Conservation (phyloP, 2,113 vertebrate species). For the Mystacornis crossleyi region DNA sequence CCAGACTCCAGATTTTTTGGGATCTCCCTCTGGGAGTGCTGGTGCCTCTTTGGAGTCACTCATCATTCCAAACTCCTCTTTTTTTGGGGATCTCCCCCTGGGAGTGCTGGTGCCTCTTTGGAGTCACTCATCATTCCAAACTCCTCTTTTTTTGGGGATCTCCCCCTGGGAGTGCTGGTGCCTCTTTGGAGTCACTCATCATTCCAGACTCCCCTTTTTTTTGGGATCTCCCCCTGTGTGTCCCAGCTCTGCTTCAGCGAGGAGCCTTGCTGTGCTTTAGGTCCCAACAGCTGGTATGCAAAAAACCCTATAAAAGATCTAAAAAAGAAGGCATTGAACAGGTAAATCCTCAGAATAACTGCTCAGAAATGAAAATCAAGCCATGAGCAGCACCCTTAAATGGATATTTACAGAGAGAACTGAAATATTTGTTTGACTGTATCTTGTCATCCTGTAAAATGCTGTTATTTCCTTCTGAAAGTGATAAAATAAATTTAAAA, state of each 20-base stretch:
- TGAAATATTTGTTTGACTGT: neutral
- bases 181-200: rapidly evolving
- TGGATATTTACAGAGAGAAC: neutral
- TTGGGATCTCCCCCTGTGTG: neutral
- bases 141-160: no score
- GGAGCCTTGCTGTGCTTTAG: rapidly evolving
- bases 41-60: no score
- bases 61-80: no score
- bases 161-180: neutral
- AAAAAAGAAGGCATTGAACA: neutral
- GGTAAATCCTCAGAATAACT: neutral
- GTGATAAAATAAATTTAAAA: neutral
- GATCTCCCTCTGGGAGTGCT: no score
- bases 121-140: no score
- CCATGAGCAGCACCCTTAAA: neutral
- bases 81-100: no score
- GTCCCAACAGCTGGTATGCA: rapidly evolving
- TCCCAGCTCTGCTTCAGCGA: neutral
- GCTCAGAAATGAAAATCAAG: neutral
- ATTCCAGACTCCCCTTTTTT: neutral
- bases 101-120: no score
- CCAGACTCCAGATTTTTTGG: no score
- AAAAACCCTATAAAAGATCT: neutral
- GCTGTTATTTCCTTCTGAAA: neutral
- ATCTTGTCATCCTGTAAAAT: neutral